Conservation (phyloP, 2,797 vertebrate species). For the Phalloptychus januarius region DNA sequence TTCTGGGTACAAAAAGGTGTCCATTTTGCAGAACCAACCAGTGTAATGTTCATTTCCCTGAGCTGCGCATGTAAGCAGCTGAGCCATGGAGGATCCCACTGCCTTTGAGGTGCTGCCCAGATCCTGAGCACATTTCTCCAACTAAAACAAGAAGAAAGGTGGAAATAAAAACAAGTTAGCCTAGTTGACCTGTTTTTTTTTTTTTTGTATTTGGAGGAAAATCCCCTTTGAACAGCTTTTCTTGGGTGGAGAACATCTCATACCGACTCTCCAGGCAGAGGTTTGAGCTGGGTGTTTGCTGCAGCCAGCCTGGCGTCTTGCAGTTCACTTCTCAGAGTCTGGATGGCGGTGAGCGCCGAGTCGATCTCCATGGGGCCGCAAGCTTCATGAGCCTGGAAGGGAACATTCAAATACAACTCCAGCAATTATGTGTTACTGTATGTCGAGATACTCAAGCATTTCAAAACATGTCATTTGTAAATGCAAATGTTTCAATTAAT, state of each 20-base stretch:
- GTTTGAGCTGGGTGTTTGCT: constrained; percentile 88
- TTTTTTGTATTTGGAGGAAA: background rate
- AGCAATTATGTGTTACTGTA: background rate
- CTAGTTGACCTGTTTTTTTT: no score
- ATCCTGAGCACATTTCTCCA: constrained; percentile 98
- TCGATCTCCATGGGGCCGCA: constrained; percentile 99
- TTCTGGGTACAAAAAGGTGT: background rate
- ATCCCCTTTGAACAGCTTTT: no score
- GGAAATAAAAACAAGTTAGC: background rate
- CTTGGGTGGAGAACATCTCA: constrained; percentile 5
- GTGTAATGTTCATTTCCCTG: constrained; percentile 99
- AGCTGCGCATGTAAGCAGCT: constrained; percentile 95
- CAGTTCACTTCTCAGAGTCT: constrained; percentile 92
- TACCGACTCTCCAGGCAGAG: constrained; percentile 96
- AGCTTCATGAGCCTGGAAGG: constrained; percentile 92
- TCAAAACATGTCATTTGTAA: background rate
- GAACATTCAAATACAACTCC: background rate
- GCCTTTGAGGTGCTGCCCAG: constrained; percentile 97
- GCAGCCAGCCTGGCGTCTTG: constrained; percentile 95
- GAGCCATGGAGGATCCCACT: constrained; percentile 98
- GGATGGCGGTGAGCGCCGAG: constrained; percentile 92
- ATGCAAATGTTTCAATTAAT: background rate
- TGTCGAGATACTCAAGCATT: background rate
- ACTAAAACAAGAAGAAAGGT: constrained; percentile 67
- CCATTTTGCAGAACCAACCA: constrained; percentile 77